Percentiles rank a stretch among this genome's conserved stretches.
Evolutionary conservation across 2,113 vertebrate species (phyloP).

Genomic region (Bufo bufo): DNA sequence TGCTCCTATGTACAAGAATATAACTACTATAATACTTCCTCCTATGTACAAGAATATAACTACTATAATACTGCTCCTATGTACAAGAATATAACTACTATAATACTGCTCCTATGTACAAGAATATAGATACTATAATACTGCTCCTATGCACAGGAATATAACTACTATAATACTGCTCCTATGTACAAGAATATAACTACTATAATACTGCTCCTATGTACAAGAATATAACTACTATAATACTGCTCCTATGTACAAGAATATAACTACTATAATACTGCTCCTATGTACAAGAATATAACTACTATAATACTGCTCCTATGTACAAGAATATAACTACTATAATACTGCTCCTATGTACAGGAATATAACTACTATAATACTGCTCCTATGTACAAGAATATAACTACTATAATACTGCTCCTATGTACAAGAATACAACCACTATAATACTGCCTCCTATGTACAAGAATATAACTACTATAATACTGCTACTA

Average conservation of each 20-base stretch:
- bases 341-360: neutral
- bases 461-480: too few species aligned
- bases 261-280: too few species aligned
- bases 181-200: neutral
- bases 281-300: neutral
- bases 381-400: neutral
- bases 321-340: neutral
- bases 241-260: too few species aligned
- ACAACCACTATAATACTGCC: too few species aligned
- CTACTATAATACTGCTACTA: too few species aligned
- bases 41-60: slow-evolving; percentile 6
- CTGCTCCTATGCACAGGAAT: neutral
- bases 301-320: slow-evolving; percentile 1
- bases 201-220: too few species aligned
- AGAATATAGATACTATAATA: neutral
- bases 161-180: neutral
- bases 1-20: neutral
- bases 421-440: neutral
- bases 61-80: neutral
- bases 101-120: neutral
- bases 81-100: neutral
- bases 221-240: too few species aligned
- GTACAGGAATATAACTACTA: neutral
- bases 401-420: slow-evolving; percentile 5
- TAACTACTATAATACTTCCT: neutral